Percentiles rank a stretch among this genome's conserved stretches.
These are phyloP conservation scores for Thera britannica DNA, from an alignment of 2,888 invertebrate genomes.

Conservation along the genomic window DNA sequence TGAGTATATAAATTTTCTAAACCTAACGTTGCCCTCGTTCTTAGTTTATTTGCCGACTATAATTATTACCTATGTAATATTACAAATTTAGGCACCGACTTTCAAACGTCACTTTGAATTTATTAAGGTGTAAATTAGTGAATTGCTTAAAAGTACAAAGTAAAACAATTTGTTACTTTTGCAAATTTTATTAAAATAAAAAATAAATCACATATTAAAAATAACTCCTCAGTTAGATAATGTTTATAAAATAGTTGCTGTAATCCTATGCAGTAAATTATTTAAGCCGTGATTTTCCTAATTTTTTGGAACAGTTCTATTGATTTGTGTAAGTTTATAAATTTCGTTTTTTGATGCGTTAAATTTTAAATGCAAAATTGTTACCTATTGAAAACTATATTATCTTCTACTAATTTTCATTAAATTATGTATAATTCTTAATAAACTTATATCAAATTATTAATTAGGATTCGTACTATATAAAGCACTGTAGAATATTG, in stretches of 20 bases:
- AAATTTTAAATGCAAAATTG: slow-evolving; percentile 75
- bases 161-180: slow-evolving; percentile 88
- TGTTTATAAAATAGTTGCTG: slow-evolving; percentile 79
- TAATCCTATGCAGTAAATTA: slow-evolving; percentile 58
- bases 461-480: slow-evolving; percentile 58
- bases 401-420: slow-evolving; percentile 57
- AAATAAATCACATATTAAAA: slow-evolving; percentile 74
- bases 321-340: slow-evolving; percentile 55
- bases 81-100: slow-evolving; percentile 78
- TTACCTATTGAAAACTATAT: slow-evolving; percentile 74
- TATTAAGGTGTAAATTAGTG: slow-evolving; percentile 84
- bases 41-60: slow-evolving; percentile 82
- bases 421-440: slow-evolving; percentile 50
- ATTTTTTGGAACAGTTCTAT: slow-evolving; percentile 13
- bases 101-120: slow-evolving; percentile 78
- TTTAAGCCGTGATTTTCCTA: slow-evolving; percentile 63
- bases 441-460: slow-evolving; percentile 63
- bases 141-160: slow-evolving; percentile 89
- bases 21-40: slow-evolving; percentile 80
- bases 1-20: slow-evolving; percentile 69
- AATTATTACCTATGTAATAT: slow-evolving; percentile 79
- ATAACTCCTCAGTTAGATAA: slow-evolving; percentile 72
- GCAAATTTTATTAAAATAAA: slow-evolving; percentile 87
- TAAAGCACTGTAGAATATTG: slow-evolving; percentile 61
- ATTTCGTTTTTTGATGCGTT: slow-evolving; percentile 69